These are phyloP conservation scores for Globia sparganii DNA, from an alignment of 2,888 invertebrate genomes.

Conservation along the genomic window DNA sequence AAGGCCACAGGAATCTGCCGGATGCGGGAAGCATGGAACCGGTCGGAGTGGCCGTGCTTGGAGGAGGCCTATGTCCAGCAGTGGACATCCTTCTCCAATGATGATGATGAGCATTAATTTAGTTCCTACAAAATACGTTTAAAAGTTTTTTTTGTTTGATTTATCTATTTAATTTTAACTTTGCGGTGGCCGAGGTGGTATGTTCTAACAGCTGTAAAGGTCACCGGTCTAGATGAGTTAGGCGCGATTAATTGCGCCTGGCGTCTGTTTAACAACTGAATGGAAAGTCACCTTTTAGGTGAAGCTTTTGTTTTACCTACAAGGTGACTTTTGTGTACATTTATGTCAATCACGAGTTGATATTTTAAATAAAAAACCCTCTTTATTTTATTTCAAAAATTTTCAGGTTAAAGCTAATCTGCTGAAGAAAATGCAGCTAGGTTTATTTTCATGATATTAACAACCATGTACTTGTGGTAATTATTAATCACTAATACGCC, in stretches of 20 bases:
- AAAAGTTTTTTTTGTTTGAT: neutral
- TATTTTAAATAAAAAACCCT: too few relatives aligned
- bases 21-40: neutral
- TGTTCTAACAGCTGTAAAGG: neutral
- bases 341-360: too few relatives aligned
- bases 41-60: neutral
- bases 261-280: conserved; percentile 2
- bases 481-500: neutral
- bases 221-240: neutral
- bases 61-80: too few relatives aligned
- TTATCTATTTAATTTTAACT: neutral
- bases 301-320: too few relatives aligned
- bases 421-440: neutral
- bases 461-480: neutral
- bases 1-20: neutral
- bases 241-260: conserved; percentile 4
- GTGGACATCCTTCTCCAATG: too few relatives aligned
- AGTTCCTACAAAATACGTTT: too few relatives aligned
- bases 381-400: neutral
- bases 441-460: neutral
- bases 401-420: too few relatives aligned
- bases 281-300: conserved; percentile 7
- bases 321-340: too few relatives aligned
- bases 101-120: neutral
- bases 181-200: neutral